A percentile compares a stretch with the other conserved stretches of the same genome.
These are phyloP conservation scores for Cyclophora punctaria DNA, from an alignment of 2,888 invertebrate species.

Conservation along the genomic window DNA sequence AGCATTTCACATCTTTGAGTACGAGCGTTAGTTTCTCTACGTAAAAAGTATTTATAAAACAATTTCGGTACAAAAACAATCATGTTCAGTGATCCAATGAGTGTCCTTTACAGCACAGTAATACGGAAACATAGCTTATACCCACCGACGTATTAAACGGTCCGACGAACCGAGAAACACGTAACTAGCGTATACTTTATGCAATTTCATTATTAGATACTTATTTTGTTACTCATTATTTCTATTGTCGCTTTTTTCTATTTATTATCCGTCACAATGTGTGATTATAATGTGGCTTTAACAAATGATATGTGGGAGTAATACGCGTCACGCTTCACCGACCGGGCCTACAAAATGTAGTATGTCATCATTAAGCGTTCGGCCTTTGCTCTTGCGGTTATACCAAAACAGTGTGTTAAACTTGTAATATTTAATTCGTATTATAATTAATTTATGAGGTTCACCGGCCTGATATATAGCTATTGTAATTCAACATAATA, in stretches of 20 bases:
- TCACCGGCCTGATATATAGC: slow-evolving; percentile 13
- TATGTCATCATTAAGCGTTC: slow-evolving; percentile 12
- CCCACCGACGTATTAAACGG: slow-evolving; percentile 60
- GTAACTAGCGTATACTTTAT: slow-evolving; percentile 63
- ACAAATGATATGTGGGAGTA: slow-evolving; percentile 53
- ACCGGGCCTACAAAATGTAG: slow-evolving; percentile 26
- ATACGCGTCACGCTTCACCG: slow-evolving; percentile 55
- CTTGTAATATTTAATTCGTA: slow-evolving; percentile 13
- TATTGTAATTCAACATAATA: slow-evolving; percentile 14
- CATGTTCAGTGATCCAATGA: not conserved
- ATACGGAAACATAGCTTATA: slow-evolving; percentile 52
- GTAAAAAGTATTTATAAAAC: too few relatives aligned
- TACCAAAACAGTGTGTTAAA: slow-evolving; percentile 2
- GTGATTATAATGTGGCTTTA: slow-evolving; percentile 70
- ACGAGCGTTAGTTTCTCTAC: too few relatives aligned
- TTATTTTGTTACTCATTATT: slow-evolving; percentile 67
- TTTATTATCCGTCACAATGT: slow-evolving; percentile 69
- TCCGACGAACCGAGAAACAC: slow-evolving; percentile 60
- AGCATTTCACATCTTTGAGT: too few relatives aligned
- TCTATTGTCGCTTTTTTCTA: slow-evolving; percentile 72
- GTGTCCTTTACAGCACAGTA: slow-evolving; percentile 5
- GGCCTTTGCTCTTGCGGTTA: not conserved
- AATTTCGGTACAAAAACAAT: too few relatives aligned
- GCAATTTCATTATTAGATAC: slow-evolving; percentile 72
- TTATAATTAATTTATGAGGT: slow-evolving; percentile 20